phyloP scores from a whole-genome alignment of 2,113 vertebrate genomes.

The Mionectes macconnelli region DNA sequence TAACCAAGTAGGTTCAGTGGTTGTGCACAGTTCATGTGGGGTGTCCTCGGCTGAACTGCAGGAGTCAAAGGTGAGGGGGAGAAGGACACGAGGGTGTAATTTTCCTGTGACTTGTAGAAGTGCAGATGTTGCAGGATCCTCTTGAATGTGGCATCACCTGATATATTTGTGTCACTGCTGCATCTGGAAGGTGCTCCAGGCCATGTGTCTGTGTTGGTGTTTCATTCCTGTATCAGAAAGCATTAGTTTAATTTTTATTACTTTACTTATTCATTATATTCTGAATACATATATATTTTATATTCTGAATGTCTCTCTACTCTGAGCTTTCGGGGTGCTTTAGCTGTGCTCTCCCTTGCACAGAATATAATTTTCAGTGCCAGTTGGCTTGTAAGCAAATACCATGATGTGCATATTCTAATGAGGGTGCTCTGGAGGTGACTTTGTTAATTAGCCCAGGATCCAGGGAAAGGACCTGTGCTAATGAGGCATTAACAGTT shows the following conservation, averaged over 20 bases:
- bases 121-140: too few species aligned
- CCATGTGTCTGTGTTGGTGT: background rate
- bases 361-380: background rate
- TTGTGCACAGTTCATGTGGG: background rate
- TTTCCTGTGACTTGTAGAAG: background rate
- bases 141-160: background rate
- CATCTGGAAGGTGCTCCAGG: background rate
- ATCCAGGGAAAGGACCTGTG: background rate
- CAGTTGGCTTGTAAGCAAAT: background rate
- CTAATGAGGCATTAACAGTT: background rate
- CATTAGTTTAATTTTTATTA: background rate
- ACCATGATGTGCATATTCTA: accelerated
- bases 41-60: background rate
- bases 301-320: background rate
- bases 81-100: background rate
- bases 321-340: background rate
- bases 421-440: background rate
- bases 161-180: accelerated
- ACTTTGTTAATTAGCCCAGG: background rate
- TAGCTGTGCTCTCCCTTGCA: background rate
- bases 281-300: background rate
- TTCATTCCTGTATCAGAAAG: background rate
- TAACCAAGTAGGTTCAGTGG: background rate
- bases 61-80: background rate
- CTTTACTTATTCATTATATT: background rate